A percentile compares a stretch with the other conserved stretches of the same genome.
Conservation (phyloP, 1,140 invertebrate species). For the Aphaenogaster ashmeadi region DNA sequence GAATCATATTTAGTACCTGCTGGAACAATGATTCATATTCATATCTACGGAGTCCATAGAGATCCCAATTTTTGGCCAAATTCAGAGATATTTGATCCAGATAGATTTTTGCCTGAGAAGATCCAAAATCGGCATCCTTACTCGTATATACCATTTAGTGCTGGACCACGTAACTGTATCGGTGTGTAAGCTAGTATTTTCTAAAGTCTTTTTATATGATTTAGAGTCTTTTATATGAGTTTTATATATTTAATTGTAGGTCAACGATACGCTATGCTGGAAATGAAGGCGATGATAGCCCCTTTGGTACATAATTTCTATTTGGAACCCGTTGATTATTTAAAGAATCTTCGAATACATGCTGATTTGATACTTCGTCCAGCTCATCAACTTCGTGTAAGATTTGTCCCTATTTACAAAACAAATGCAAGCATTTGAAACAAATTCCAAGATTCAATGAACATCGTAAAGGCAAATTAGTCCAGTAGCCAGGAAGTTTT, state of each 20-base stretch:
- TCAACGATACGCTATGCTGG: conserved; percentile 93
- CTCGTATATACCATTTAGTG: conserved; percentile 91
- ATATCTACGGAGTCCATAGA: conserved; percentile 89
- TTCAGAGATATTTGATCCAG: conserved; percentile 92
- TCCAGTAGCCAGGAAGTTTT: too few species aligned
- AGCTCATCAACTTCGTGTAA: conserved; percentile 65
- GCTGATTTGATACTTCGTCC: conserved; percentile 80
- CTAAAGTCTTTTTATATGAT: background rate
- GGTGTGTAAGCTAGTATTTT: conserved; percentile 83
- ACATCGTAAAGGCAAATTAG: background rate
- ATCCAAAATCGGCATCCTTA: conserved; percentile 87
- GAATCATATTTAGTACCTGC: conserved; percentile 80
- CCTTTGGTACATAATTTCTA: conserved; percentile 90
- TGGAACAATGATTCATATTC: conserved; percentile 85
- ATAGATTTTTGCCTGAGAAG: conserved; percentile 91
- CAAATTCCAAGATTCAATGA: background rate
- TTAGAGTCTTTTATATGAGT: background rate
- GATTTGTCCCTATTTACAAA: conserved; percentile 75
- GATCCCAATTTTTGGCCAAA: conserved; percentile 91
- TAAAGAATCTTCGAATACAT: conserved; percentile 68
- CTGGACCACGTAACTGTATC: conserved; percentile 92
- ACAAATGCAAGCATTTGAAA: background rate
- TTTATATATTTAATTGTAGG: conserved; percentile 81
- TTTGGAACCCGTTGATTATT: conserved; percentile 83
- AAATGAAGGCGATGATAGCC: conserved; percentile 91